Base-by-base conservation (phyloP, 1,140 invertebrate genomes). In the Akabosia matsudoensis region DNA sequence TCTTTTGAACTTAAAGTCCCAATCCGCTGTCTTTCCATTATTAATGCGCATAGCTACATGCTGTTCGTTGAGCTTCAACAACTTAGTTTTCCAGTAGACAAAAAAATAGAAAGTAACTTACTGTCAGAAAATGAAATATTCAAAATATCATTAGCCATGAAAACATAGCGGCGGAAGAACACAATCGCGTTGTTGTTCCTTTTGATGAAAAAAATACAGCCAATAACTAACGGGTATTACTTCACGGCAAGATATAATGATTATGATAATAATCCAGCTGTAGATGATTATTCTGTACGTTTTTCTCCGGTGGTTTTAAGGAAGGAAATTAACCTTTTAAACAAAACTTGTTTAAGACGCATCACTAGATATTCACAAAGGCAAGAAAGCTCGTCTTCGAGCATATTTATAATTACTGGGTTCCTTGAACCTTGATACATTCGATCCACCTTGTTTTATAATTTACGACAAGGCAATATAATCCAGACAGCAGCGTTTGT, bases 61-160 rank as follows among this genome's bases (percentile, higher is more conserved):
- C 37, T 45, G 37, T 18, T 10, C 7, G 7, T 10, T 7, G 7
- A 45, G 18, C 37, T 45, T 45, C 37, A 45, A 45, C 18, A 45
- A 45, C 37, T 45, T 45, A 10, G 7, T 7, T 45, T 45, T 45
- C 37, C 18, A 45, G 37, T 18, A 45, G 37, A 45, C 37, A 45
- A 18, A 10, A 45, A 45, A 10, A 18, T 18, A 10, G 37, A 18
- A 24, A 61, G 24, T n/a, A 67, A 67, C 61, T 67, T 24, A 67
- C 31, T 67, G 61, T 67, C 61, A 67, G 30, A 67, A n/a, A 67
- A 67, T 67, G 61, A 67, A 67, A 67, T 67, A 67, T 67, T 67
- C 24, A 67, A 67, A 67, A 67, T 67, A 67, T 67, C 61, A 67
- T 67, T 67, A 67, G 61, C 13, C 7, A 67, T 16, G 61, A 10